Conservation (phyloP, 2,888 invertebrate genomes). For the Coremacera marginata region DNA sequence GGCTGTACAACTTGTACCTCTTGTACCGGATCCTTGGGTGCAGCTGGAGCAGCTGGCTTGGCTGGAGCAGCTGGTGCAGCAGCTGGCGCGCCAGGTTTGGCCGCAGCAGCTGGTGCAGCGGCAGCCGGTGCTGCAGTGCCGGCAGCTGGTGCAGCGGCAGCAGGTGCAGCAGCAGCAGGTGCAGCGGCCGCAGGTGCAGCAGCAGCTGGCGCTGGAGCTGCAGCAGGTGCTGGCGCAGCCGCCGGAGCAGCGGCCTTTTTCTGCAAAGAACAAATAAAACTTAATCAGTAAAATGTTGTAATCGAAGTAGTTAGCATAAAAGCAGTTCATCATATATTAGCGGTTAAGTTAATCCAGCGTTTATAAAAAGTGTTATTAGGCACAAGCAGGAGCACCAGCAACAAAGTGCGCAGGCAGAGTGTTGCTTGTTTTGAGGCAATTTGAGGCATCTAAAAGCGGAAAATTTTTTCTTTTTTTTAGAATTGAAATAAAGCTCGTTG, state of each 20-base stretch:
- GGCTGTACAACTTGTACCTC: constrained; percentile 56
- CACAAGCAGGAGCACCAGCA: constrained; percentile 1
- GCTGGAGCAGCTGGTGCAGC: constrained; percentile 55
- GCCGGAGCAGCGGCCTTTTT: constrained; percentile 61
- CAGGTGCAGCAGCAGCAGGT: constrained; percentile 45
- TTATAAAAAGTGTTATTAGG: background rate
- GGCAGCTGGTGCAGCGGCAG: constrained; percentile 46
- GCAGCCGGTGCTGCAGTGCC: constrained; percentile 47
- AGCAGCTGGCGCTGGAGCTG: constrained; percentile 50
- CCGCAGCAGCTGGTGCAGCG: constrained; percentile 47
- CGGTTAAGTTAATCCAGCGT: background rate
- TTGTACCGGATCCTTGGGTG: constrained; percentile 64
- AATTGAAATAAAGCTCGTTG: background rate
- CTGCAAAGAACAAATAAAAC: constrained; percentile 50
- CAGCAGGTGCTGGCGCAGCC: constrained; percentile 51
- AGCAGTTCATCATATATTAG: background rate
- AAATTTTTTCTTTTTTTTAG: background rate
- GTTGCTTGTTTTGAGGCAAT: background rate
- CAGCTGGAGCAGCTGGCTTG: constrained; percentile 57
- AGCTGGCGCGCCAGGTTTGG: constrained; percentile 47
- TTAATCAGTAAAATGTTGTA: constrained; percentile 1
- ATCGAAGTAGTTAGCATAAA: constrained; percentile 29
- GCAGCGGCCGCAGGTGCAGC: constrained; percentile 38
- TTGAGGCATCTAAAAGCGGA: constrained; percentile 26
- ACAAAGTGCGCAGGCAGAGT: background rate